Percentiles rank a stretch among this genome's conserved stretches.
These are phyloP conservation scores for Spilarctia lutea DNA, from an alignment of 2,888 invertebrate genomes.

Conservation along the genomic window DNA sequence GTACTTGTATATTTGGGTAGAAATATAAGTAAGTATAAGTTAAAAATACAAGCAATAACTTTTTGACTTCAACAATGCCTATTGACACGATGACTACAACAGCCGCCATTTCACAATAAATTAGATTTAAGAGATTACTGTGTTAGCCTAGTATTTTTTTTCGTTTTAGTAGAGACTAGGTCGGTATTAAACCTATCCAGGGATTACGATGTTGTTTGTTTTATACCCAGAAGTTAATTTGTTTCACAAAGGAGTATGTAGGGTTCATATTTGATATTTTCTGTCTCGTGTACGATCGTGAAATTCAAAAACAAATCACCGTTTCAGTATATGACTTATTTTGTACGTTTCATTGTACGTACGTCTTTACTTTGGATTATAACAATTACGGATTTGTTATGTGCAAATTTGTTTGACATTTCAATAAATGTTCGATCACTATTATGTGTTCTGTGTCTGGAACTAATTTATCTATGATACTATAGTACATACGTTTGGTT, in stretches of 20 bases:
- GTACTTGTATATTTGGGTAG: neutral
- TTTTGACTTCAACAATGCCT: neutral
- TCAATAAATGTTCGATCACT: too few relatives aligned
- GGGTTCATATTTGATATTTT: neutral
- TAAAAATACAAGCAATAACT: neutral
- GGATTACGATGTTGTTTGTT: neutral
- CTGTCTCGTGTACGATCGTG: neutral
- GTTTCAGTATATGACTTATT: neutral
- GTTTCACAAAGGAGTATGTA: neutral
- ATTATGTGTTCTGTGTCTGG: too few relatives aligned
- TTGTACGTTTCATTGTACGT: neutral
- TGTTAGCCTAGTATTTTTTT: neutral
- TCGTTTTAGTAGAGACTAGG: neutral
- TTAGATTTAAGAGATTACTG: neutral
- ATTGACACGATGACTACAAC: neutral
- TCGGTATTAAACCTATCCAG: neutral
- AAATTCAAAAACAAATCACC: neutral
- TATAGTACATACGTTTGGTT: too few relatives aligned
- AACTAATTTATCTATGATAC: too few relatives aligned
- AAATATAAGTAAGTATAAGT: neutral
- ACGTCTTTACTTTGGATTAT: too few relatives aligned
- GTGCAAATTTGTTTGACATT: too few relatives aligned
- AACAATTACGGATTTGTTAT: too few relatives aligned
- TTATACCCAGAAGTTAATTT: neutral
- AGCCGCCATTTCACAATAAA: neutral